Evolutionary conservation across 2,113 vertebrate genomes (phyloP).

Genomic region (Pollimyrus isidori): DNA sequence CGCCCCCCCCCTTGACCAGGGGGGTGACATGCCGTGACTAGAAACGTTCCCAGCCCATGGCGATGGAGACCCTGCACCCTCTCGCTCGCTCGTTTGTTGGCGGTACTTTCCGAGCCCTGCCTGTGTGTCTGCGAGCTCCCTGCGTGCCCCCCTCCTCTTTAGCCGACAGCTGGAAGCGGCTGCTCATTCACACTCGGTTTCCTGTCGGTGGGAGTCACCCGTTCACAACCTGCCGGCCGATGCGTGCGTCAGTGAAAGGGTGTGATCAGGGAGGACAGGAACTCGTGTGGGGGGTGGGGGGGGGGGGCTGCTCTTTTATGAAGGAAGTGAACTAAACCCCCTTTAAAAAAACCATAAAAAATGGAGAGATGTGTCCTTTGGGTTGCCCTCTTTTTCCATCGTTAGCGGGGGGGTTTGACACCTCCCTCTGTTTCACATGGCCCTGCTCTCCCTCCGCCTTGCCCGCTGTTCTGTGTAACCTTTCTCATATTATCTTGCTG

Average conservation of each 20-base stretch:
- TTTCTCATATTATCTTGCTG: background rate
- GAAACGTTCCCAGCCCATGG: background rate
- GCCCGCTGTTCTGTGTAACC: background rate
- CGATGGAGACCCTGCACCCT: background rate
- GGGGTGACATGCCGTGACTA: no score
- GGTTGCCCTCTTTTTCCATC: background rate
- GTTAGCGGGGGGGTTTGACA: background rate
- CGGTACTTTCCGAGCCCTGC: no score
- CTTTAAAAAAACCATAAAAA: background rate
- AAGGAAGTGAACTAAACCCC: background rate
- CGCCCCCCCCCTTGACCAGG: background rate
- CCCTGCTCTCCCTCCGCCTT: background rate
- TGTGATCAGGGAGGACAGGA: background rate
- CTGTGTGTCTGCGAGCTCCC: background rate
- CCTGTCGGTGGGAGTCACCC: background rate
- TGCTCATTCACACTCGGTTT: background rate
- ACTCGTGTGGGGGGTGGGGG: background rate
- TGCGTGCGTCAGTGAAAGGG: background rate
- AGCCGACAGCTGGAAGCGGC: constrained; percentile 11
- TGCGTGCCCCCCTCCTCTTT: no score
- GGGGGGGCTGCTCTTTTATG: background rate
- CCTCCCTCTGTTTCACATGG: background rate
- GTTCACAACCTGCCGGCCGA: background rate
- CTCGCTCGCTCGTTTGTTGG: background rate
- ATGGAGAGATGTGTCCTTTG: background rate